Percentiles rank a stretch among this genome's conserved stretches.
phyloP scores from a whole-genome alignment of 2,797 vertebrate genomes.

The Distichodus sexfasciatus region DNA sequence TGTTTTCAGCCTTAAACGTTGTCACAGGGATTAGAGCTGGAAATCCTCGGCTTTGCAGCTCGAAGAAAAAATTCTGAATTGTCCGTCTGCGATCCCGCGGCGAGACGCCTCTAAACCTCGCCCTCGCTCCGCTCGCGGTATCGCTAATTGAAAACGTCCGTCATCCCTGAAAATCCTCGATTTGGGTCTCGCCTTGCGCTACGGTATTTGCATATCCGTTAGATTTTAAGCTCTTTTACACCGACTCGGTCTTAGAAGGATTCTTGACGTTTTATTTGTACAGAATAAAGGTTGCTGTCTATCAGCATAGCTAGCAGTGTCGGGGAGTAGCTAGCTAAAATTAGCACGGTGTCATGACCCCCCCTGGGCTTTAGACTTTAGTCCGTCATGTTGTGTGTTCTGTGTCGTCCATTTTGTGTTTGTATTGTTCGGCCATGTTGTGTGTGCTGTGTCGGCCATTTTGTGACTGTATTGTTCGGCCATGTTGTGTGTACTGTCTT shows the following conservation, averaged over 20 bases:
- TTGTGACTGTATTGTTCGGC: no score
- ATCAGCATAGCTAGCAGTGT: no score
- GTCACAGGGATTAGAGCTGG: not conserved
- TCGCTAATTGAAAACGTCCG: constrained; percentile 8
- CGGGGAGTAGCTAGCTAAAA: no score
- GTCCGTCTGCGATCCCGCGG: not conserved
- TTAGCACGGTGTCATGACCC: no score
- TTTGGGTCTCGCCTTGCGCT: not conserved
- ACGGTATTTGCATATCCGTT: not conserved
- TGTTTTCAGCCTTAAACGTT: not conserved
- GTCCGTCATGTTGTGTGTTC: no score
- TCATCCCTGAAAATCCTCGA: not conserved
- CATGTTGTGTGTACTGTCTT: no score
- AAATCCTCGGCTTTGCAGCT: not conserved
- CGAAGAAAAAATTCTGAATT: not conserved
- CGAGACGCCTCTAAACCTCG: not conserved
- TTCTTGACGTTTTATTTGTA: not conserved
- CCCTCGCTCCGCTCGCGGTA: not conserved
- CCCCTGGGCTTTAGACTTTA: no score
- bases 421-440: no score
- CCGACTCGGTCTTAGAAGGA: not conserved
- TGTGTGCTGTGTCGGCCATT: no score
- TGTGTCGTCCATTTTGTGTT: no score
- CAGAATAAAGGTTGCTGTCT: not conserved
- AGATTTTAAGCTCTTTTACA: not conserved